These are phyloP conservation scores for Fissipunctia ypsillon DNA, from an alignment of 2,888 invertebrate genomes.

Conservation along the genomic window DNA sequence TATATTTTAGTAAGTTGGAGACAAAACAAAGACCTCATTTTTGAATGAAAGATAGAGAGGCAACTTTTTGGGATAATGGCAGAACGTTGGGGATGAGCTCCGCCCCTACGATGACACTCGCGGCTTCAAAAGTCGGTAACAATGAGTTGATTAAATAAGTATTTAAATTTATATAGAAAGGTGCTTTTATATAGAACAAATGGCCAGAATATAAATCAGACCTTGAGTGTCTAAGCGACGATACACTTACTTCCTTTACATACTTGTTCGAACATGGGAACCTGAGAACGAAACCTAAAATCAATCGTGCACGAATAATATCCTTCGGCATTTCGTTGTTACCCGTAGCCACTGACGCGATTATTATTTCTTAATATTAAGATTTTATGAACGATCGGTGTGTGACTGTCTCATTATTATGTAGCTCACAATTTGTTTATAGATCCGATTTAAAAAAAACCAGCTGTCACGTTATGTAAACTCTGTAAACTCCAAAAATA, in stretches of 20 bases:
- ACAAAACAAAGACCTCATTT: too few relatives aligned
- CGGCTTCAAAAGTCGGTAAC: not conserved
- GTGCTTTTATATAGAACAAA: too few relatives aligned
- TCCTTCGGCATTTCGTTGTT: constrained; percentile 19
- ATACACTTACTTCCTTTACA: constrained; percentile 52
- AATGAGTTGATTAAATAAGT: not conserved
- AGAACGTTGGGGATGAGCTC: not conserved
- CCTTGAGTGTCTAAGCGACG: constrained; percentile 57
- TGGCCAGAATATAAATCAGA: constrained; percentile 26
- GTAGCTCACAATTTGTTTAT: constrained; percentile 72
- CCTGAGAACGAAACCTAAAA: constrained; percentile 18
- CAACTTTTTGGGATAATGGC: too few relatives aligned
- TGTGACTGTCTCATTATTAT: constrained; percentile 50
- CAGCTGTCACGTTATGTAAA: constrained; percentile 90
- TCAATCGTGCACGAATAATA: constrained; percentile 24
- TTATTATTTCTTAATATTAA: constrained; percentile 22
- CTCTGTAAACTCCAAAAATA: constrained; percentile 89
- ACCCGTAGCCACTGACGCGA: not conserved
- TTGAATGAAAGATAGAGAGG: too few relatives aligned
- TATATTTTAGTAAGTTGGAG: too few relatives aligned
- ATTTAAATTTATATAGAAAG: constrained; percentile 27
- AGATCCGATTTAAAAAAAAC: constrained; percentile 81
- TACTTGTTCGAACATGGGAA: constrained; percentile 24
- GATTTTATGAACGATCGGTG: constrained; percentile 11
- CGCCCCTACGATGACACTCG: constrained; percentile 14